Percentiles rank a stretch among this genome's conserved stretches.
phyloP scores from a whole-genome alignment of 2,888 invertebrate genomes.

The Dolichomitus sp. region DNA sequence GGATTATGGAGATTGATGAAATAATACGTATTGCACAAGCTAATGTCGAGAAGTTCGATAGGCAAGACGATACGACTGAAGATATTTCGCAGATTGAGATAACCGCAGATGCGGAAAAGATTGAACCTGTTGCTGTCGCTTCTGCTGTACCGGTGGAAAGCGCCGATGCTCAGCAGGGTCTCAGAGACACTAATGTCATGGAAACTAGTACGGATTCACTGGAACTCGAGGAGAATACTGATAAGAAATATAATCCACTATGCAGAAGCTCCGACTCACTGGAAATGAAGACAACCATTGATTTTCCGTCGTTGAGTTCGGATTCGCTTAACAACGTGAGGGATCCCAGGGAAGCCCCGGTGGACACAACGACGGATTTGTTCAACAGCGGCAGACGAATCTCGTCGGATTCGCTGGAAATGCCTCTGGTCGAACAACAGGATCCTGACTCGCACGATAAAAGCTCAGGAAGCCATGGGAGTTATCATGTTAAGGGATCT shows the following conservation, averaged over 20 bases:
- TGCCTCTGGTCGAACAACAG: constrained; percentile 78
- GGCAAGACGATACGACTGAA: constrained; percentile 87
- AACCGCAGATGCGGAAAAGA: constrained; percentile 72
- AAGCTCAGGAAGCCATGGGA: constrained; percentile 49
- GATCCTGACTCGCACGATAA: constrained; percentile 70
- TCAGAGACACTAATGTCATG: constrained; percentile 86
- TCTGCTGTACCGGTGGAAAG: constrained; percentile 36
- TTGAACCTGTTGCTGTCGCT: constrained; percentile 58
- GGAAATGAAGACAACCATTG: constrained; percentile 88
- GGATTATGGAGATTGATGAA: constrained; percentile 91
- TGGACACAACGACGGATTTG: constrained; percentile 72
- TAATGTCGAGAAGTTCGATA: constrained; percentile 89
- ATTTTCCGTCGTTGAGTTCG: constrained; percentile 83
- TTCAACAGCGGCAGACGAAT: constrained; percentile 80
- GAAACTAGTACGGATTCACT: constrained; percentile 90
- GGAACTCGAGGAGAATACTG: constrained; percentile 86
- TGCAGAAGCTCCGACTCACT: constrained; percentile 91
- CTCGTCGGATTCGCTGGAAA: constrained; percentile 84
- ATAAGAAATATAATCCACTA: constrained; percentile 86
- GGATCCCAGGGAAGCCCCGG: constrained; percentile 77
- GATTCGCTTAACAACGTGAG: constrained; percentile 83
- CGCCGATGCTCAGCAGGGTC: constrained; percentile 48
- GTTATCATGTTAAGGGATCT: constrained; percentile 60
- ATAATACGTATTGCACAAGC: constrained; percentile 90
- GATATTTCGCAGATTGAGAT: constrained; percentile 86